These are phyloP conservation scores for Pimephales promelas DNA, from an alignment of 2,113 vertebrate species.

Conservation along the genomic window DNA sequence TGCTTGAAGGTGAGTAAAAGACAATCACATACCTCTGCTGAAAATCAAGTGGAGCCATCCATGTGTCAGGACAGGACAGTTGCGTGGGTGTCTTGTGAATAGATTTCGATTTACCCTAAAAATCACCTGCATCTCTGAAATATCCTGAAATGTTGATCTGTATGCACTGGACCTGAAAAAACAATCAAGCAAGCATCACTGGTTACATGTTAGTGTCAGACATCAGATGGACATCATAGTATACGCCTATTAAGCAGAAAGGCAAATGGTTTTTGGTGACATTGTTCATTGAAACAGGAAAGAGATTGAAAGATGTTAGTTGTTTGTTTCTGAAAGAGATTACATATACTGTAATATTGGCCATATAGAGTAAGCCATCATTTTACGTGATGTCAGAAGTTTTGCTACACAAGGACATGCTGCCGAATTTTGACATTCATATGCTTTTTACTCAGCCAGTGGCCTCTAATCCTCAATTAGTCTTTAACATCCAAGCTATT, in stretches of 20 bases:
- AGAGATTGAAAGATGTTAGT: not conserved
- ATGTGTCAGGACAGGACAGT: constrained; percentile 2
- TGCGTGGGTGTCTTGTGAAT: constrained; percentile 8
- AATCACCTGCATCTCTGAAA: constrained; percentile 32
- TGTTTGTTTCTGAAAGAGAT: constrained; percentile 24
- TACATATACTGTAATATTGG: not conserved
- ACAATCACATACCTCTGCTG: not conserved
- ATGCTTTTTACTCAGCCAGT: constrained; percentile 41
- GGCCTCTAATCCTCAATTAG: constrained; percentile 50
- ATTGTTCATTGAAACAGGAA: not conserved
- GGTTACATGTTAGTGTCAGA: constrained; percentile 7
- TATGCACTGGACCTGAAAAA: constrained; percentile 40
- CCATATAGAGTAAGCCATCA: not conserved
- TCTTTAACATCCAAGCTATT: constrained; percentile 40
- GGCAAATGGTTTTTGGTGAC: constrained; percentile 17
- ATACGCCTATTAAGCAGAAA: not conserved
- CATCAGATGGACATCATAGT: constrained; percentile 25
- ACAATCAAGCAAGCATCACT: constrained; percentile 39
- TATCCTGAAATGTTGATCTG: constrained; percentile 19
- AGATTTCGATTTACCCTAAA: constrained; percentile 20
- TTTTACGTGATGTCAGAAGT: not conserved
- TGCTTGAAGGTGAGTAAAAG: constrained; percentile 20
- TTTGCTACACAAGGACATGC: not conserved
- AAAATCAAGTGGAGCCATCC: not conserved
- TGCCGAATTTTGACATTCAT: constrained; percentile 34